Evolutionary conservation across 2,113 vertebrate species (phyloP), one percentile per base, ranked within the genome.

Genomic region (Heterocephalus glaber): DNA sequence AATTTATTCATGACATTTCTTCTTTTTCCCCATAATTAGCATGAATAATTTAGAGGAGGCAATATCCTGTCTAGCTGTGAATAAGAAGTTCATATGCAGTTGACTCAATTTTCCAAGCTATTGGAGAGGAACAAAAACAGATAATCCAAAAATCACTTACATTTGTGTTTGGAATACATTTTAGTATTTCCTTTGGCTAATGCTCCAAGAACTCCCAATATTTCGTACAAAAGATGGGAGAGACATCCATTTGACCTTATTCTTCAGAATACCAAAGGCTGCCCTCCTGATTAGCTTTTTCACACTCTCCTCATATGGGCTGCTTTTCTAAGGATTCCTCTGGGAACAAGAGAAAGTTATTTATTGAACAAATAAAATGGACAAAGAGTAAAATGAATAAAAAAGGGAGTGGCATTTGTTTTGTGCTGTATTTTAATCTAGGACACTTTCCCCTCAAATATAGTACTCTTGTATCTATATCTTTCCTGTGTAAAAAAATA

Each of bases 111-210:
- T 97, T 96, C 76, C 44, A 94, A 87, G 68, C 96, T 97, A 90
- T 70, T 95, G 92, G 96, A 97, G 79, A 96, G 84, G 94, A 97
- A 95, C 92, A 94, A 93, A 96, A 95, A 86, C 88, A 96, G 95
- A 90, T 92, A 90, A 96, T 92, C 56, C 61, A 77, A 92, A 95
- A 93, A 93, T 86, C 74, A 76, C 74, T 95, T 92, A 88, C 35
- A 86, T 89, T 91, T 88, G 49, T 95, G 33, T 63, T 80, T 92
- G 33, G 82, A 95, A 95, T 90, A 70, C 3, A 61, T 92, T 93
- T 86, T 86, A 58, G 17, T 35, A 58, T 89, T 93, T 93, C 35
- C 12, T 82, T 82, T 79, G 80, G 33, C 4, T 1, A 2, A 68
- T 44, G 35, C 11, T 95, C 68, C 60, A 93, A 87, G 63, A 92